Evolutionary conservation across 2,888 invertebrate species (phyloP), one percentile per base, ranked within the genome.

Genomic region (Adineta ricciae): DNA sequence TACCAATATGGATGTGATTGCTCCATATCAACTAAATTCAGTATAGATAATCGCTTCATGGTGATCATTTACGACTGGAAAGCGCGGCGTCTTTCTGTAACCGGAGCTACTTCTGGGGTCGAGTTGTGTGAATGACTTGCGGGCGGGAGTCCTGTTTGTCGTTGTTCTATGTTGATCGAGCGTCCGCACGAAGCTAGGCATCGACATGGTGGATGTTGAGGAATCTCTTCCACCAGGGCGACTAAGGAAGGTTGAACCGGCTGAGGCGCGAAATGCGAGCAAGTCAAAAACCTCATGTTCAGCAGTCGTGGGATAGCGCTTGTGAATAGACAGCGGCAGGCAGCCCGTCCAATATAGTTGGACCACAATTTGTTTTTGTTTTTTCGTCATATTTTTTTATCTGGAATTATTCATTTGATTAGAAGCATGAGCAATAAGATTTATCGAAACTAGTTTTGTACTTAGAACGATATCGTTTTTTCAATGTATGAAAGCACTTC

Each of bases 201-300:
- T 96, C 94, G 94, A 96, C 95, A 96, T 96, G 96, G 54, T 95
- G 92, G 92, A 92, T 92, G 93, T 93, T 91, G 93, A 94, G 93
- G 95, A 95, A 96, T 93, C 91, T 90, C 92, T 92, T 92, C 91
- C 91, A 92, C 94, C 94, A 95, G 94, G 96, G 96, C 94, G 93
- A 93, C 93, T 94, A 95, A 96, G 93, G 96, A 95, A 95, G 94
- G 95, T 94, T 94, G 96, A 92, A 96, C 93, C 94, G 96, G 96
- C 95, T 95, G 95, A 96, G 96, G 94, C 95, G 95, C 95, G 96
- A 94, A 95, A 32, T 96, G 95, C 94, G 94, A 96, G 96, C 96
- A 96, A 95, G 95, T 95, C 96, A 96, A 95, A 96, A 95, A 94
- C 94, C 93, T 95, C 95, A 95, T 94, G 95, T 95, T 93, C 94